A percentile compares a stretch with the other conserved stretches of the same genome.
phyloP scores from a whole-genome alignment of 2,113 vertebrate species.

The Tyto alba region DNA sequence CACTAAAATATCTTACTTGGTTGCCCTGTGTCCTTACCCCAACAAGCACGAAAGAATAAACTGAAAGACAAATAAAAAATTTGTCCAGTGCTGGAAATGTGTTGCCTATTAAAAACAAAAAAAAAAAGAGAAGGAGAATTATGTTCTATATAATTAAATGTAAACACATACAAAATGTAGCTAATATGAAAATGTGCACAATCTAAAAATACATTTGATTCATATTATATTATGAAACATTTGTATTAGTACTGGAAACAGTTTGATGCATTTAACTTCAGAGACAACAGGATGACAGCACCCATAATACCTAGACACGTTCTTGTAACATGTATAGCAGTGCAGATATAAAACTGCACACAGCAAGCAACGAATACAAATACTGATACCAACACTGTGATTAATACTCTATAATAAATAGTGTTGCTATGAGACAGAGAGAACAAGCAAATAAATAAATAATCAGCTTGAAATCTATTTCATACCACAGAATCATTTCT shows the following conservation, averaged over 20 bases:
- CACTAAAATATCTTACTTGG: neutral
- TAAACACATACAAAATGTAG: neutral
- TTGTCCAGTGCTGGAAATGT: slow-evolving; percentile 81
- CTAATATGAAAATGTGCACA: neutral
- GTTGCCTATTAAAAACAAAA: slow-evolving; percentile 71
- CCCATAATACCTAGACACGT: neutral
- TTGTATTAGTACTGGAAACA: neutral
- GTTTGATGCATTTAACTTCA: neutral
- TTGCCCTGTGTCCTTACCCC: slow-evolving; percentile 78
- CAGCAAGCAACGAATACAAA: neutral
- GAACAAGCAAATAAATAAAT: neutral
- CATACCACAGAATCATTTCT: neutral
- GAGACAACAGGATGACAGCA: neutral
- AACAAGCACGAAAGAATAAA: slow-evolving; percentile 89
- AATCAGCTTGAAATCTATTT: neutral
- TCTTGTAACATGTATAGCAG: neutral
- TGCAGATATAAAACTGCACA: neutral
- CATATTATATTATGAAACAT: neutral
- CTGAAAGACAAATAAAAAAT: slow-evolving; percentile 77
- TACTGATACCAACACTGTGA: neutral
- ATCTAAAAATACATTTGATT: neutral
- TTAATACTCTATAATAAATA: neutral
- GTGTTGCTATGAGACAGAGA: neutral
- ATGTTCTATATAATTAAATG: neutral
- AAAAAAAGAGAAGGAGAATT: neutral